Evolutionary conservation across 2,113 vertebrate genomes (phyloP), one percentile per base, ranked within the genome.

Genomic region (Aegotheles bennettii): DNA sequence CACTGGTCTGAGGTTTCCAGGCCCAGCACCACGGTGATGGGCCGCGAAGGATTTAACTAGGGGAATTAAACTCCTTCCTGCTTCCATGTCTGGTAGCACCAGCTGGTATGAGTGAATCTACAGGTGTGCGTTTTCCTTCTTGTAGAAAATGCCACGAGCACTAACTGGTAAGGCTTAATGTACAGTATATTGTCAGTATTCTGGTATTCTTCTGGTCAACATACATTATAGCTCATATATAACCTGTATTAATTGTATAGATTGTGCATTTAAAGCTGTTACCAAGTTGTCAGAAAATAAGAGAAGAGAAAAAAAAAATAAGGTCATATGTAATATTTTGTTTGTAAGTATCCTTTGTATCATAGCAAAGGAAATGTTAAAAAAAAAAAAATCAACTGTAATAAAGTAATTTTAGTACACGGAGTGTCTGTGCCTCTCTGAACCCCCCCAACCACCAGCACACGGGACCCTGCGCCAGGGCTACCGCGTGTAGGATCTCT

Each of bases 191-290:
- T 99, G 98, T 99, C 99, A 99, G 99, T 99, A 99, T 99, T 99
- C 98, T 98, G 98, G 97, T 98, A 97, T 96, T 98, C 98, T 98
- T 98, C 98, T 98, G 99, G 98, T 99, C 99, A 98, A 95, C 98
- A 98, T 99, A 99, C 99, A 98, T 99, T 99, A 99, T 98, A 98
- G 98, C 98, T 98, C 98, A 98, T 98, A 99, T 99, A 98, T 99
- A 99, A 99, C 98, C 98, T 99, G 99, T 99, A 99, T 99, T 99
- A 99, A 99, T 98, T 99, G 99, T 99, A 99, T 99, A 99, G 99
- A 99, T 99, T 98, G 99, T 99, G 98, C 98, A 98, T 98, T 98
- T 98, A 98, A 99, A 99, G 98, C 98, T 99, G 98, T 99, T 98
- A 98, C 98, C 98, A 98, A 99, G 98, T 99, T 98, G 99, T 99